These are phyloP conservation scores for Octopus sinensis DNA, from an alignment of 1,140 invertebrate genomes.

Conservation along the genomic window DNA sequence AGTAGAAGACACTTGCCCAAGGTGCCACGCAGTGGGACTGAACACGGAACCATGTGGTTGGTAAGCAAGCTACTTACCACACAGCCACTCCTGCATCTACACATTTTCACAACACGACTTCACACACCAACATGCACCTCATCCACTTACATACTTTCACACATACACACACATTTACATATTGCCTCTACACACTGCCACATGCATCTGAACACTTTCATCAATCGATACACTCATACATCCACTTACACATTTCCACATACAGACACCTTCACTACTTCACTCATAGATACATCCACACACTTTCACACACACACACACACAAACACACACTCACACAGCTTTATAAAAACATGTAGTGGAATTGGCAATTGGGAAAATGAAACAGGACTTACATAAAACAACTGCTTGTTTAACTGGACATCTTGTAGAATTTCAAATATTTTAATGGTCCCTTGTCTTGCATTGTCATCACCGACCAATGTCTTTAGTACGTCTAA, in stretches of 20 bases:
- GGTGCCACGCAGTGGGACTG: background rate
- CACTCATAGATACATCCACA: background rate
- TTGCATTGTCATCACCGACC: slow-evolving; percentile 79
- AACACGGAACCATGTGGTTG: too few species aligned
- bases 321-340: background rate
- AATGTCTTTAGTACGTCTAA: slow-evolving; percentile 75
- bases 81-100: too few species aligned
- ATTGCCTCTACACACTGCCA: too few species aligned
- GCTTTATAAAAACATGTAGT: too few species aligned
- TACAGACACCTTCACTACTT: background rate
- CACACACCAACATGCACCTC: too few species aligned
- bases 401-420: slow-evolving; percentile 83
- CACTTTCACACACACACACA: background rate
- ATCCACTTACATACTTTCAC: too few species aligned
- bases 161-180: too few species aligned
- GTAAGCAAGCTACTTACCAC: too few species aligned
- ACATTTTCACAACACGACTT: too few species aligned
- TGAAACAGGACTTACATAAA: slow-evolving; percentile 71
- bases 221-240: background rate
- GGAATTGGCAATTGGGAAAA: background rate
- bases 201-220: background rate
- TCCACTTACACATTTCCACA: background rate
- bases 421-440: slow-evolving; percentile 84
- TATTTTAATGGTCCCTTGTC: slow-evolving; percentile 77
- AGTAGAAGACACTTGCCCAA: background rate